A percentile compares a stretch with the other conserved stretches of the same genome.
Conservation (phyloP, 2,113 vertebrate genomes). For the Sciurus niger region DNA sequence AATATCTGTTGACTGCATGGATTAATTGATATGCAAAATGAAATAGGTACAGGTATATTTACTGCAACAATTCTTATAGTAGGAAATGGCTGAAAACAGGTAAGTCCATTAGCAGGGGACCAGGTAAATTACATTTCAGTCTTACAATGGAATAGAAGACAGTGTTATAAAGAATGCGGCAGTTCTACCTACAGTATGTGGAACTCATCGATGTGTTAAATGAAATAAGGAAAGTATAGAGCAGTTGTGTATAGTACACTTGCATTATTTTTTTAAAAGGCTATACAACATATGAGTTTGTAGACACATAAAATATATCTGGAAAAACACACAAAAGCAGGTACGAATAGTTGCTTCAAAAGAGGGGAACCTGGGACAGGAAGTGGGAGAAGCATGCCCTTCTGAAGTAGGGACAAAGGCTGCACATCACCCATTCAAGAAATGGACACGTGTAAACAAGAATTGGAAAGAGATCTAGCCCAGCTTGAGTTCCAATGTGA, state of each 20-base stretch:
- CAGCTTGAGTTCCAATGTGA: background rate
- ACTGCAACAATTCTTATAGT: background rate
- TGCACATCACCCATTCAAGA: background rate
- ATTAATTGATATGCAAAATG: conserved; percentile 40
- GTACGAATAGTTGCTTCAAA: background rate
- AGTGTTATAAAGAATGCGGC: background rate
- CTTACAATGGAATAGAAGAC: background rate
- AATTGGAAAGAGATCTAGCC: background rate
- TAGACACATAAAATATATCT: background rate
- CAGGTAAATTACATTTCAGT: background rate
- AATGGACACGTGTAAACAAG: background rate
- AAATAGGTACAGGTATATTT: background rate
- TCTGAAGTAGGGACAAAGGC: background rate
- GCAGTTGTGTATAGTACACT: background rate
- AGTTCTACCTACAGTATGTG: background rate
- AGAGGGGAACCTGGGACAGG: background rate
- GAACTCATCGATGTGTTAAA: background rate
- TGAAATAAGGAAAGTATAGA: background rate
- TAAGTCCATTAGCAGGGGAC: background rate
- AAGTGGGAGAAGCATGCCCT: background rate
- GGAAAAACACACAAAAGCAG: conserved; percentile 16
- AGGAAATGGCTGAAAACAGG: background rate
- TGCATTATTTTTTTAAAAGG: background rate
- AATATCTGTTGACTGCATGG: background rate
- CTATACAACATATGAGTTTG: background rate